A percentile compares a stretch with the other conserved stretches of the same genome.
These are phyloP conservation scores for Nycticorax nycticorax DNA, from an alignment of 2,113 vertebrate genomes.

Conservation along the genomic window DNA sequence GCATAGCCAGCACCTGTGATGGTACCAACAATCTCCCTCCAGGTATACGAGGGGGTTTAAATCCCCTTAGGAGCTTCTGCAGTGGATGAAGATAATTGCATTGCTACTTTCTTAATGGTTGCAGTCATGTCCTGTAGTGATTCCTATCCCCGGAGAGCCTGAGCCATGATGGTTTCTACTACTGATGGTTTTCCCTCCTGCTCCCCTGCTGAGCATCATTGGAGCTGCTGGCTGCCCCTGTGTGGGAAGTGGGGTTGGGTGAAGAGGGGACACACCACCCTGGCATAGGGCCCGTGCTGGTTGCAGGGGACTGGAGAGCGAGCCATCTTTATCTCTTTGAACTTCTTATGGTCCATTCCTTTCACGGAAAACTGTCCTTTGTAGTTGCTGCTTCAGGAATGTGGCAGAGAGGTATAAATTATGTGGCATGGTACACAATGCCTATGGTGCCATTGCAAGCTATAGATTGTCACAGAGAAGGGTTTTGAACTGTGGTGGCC, in stretches of 20 bases:
- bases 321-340: neutral
- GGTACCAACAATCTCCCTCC: neutral
- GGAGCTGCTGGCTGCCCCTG: neutral
- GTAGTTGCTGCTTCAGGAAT: neutral
- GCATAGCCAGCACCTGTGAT: neutral
- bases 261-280: neutral
- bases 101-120: accelerated
- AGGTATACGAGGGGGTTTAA: neutral
- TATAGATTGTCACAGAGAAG: neutral
- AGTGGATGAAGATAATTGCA: neutral
- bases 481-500: neutral
- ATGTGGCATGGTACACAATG: neutral
- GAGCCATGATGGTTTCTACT: accelerated
- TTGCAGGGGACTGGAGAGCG: neutral
- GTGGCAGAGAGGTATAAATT: neutral
- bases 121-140: neutral
- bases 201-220: neutral
- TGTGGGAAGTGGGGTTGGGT: neutral
- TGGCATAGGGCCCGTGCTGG: accelerated
- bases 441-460: neutral
- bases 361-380: neutral
- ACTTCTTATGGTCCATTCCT: neutral
- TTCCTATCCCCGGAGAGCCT: neutral
- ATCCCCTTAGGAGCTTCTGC: neutral
- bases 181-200: neutral